Conservation (phyloP, 1,140 invertebrate genomes). For the Adoxophyes honmai region DNA sequence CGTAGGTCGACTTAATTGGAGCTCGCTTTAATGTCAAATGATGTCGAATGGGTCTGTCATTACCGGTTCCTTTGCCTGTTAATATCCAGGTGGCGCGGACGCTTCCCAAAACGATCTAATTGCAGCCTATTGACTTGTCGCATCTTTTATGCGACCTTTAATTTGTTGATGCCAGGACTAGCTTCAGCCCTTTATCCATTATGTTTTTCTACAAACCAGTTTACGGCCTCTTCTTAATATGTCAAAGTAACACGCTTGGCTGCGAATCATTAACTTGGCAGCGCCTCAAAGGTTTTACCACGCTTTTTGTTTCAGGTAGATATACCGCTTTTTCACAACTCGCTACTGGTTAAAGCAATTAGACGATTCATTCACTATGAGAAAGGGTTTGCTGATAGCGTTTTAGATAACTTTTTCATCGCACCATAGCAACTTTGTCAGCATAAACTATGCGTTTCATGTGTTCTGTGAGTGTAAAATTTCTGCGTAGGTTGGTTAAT, state of each 20-base stretch:
- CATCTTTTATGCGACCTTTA: conserved; percentile 53
- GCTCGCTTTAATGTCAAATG: conserved; percentile 31
- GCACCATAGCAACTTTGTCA: no score
- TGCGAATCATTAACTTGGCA: conserved; percentile 49
- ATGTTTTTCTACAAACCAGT: conserved; percentile 53
- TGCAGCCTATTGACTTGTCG: conserved; percentile 35
- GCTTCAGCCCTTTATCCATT: conserved; percentile 34
- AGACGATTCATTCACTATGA: conserved; percentile 35
- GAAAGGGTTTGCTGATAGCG: conserved; percentile 18
- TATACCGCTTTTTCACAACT: conserved; percentile 27
- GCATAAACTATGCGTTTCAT: no score
- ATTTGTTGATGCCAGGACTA: conserved; percentile 42
- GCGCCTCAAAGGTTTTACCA: conserved; percentile 34
- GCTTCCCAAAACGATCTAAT: conserved; percentile 43
- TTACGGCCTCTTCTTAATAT: conserved; percentile 59
- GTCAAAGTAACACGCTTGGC: conserved; percentile 55
- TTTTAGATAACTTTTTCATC: no score
- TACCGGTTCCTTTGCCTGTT: conserved; percentile 33
- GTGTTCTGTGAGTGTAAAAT: no score
- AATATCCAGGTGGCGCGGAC: conserved; percentile 29
- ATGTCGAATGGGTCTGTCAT: conserved; percentile 22
- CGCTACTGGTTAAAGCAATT: conserved; percentile 42
- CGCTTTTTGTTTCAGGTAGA: conserved; percentile 30
- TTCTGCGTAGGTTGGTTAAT: no score
- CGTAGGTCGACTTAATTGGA: conserved; percentile 4